Base-by-base conservation (phyloP, 2,888 invertebrate species). In the Harpalus rufipes region DNA sequence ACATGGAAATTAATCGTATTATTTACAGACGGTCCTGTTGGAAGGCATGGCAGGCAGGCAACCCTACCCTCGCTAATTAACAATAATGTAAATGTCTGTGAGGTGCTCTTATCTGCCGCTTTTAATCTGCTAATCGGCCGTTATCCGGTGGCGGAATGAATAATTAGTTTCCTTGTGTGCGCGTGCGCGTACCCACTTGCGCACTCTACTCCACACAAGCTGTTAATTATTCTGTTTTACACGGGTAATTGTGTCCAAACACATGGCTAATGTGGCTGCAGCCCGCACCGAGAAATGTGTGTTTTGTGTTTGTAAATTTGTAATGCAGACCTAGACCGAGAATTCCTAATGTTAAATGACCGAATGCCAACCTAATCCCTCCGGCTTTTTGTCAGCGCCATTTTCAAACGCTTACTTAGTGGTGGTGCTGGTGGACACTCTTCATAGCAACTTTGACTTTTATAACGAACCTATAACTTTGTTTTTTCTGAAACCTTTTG, bases 141-240 rank as follows among this genome's bases (percentile, higher is more conserved):
- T 74, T 58, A 59, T 74, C 74, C 83, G 59, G 58, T 74, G 72
- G 82, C 72, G 41, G 59, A 82, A 72, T 82, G 82, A 82, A 68
- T 82, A 82, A 82, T 82, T 82, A 82, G 72, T 56, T 68, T 72
- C 82, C 72, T 72, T 61, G 25, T 72, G 32, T 82, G 72, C 58
- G 21, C 12, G 39, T 0, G 81, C 76, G 76, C 21, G 16, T 12
- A 56, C 21, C 16, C 14, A 81, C 41, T 7, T 10, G 44, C 63
- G 44, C 44, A 12, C 44, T 12, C 44, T 21, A 2, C 44, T 6
- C 39, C 44, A 10, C 39, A 7, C 14, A 10, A 7, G 6, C 58
- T 78, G 88, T 88, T 86, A 65, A 32, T 65, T 72, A 80, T 44
- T 63, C 18, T 85, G 85, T 81, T 81, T 63, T 63, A 81, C 81